Conservation (phyloP, 2,797 vertebrate species). For the Notolepis coatsorum region DNA sequence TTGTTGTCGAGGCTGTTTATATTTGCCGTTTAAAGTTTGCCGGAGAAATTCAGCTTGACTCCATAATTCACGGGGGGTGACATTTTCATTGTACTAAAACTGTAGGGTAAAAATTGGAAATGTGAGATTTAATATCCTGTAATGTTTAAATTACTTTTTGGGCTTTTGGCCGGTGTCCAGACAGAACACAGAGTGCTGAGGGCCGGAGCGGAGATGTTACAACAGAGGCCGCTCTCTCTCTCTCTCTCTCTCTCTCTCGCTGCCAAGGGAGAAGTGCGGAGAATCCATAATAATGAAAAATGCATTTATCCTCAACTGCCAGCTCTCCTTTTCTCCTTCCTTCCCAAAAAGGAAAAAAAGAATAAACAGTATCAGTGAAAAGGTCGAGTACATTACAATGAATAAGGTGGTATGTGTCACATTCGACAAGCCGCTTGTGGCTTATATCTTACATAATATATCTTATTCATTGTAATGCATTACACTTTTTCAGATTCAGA, state of each 20-base stretch:
- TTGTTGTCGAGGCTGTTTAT: constrained; percentile 88
- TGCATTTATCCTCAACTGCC: constrained; percentile 77
- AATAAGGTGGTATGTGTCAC: constrained; percentile 63
- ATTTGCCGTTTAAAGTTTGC: constrained; percentile 88
- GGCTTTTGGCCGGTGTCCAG: constrained; percentile 72
- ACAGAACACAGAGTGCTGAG: constrained; percentile 70
- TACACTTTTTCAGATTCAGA: too few relatives aligned
- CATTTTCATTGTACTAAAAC: constrained; percentile 97
- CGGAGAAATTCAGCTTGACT: constrained; percentile 91
- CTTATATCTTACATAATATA: too few relatives aligned
- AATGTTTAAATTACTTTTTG: constrained; percentile 97
- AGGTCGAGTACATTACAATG: too few relatives aligned
- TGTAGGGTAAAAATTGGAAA: constrained; percentile 95
- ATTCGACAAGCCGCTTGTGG: constrained; percentile 63
- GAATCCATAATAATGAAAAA: constrained; percentile 83
- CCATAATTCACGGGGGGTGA: constrained; percentile 94
- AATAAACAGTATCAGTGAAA: constrained; percentile 44
- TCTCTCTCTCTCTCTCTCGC: too few relatives aligned
- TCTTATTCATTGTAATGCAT: too few relatives aligned
- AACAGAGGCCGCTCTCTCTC: constrained; percentile 87
- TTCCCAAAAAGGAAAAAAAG: constrained; percentile 7
- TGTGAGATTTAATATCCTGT: constrained; percentile 99
- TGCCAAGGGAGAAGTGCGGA: constrained; percentile 84
- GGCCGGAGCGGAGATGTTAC: constrained; percentile 94
- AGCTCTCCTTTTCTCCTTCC: constrained; percentile 54